Evolutionary conservation across 2,888 invertebrate species (phyloP), one percentile per base, ranked within the genome.

Genomic region (Metalampra italica): DNA sequence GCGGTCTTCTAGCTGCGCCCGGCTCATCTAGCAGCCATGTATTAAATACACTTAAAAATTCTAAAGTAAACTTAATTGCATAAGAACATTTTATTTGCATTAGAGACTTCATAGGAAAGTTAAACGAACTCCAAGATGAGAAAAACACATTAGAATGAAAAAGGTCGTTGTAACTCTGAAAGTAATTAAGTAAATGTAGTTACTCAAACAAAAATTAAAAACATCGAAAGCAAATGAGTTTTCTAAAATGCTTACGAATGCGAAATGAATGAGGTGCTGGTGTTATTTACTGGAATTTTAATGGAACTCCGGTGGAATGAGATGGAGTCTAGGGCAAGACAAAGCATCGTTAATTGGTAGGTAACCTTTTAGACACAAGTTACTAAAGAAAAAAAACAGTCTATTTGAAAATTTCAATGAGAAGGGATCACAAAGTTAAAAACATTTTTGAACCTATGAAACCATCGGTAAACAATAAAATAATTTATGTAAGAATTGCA

Each of bases 221-320:
- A 54, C 49, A 54, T 48, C 45, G 29, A 9, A 32, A 22, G 54
- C 52, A 62, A 63, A 65, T 62, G 57, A 65, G 62, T 64, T 65
- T 64, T 58, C 57, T 49, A 13, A 49, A 55, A 55, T 54, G 36
- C 56, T 55, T 30, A n/a, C 32, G 8, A 32, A 13, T 47, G 45
- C 42, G 46, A 50, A 45, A 46, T 41, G 45, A 52, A 41, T 37
- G 43, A 40, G 22, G 38, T 32, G 36, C 43, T 40, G 34, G 32
- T 38, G 49, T 55, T 54, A 55, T 59, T 57, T 53, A 51, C 40
- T 45, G 49, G 57, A 53, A 54, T 57, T 54, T 56, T 52, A 53
- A 54, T 57, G 53, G 52, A 51, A 14, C 3, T 11, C 8, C 11
- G 9, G 11, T 11, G 34, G 9, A 34, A 11, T 11, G 34, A 4